Evolutionary conservation across 2,888 invertebrate species (phyloP).

Genomic region (Argyresthia goedartella): DNA sequence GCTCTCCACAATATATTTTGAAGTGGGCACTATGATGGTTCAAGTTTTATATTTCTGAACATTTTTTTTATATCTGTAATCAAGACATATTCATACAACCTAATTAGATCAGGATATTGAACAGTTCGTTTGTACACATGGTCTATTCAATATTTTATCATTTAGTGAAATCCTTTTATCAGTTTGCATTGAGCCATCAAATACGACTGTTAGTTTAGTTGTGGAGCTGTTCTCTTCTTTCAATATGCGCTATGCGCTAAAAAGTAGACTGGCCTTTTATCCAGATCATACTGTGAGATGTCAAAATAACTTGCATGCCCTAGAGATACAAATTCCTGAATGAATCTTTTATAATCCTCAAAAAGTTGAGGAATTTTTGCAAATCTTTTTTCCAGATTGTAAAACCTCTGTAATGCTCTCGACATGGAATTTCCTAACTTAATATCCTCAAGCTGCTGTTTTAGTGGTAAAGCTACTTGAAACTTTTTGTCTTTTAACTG

Average conservation of each 20-base stretch:
- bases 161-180: not conserved
- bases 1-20: too few relatives aligned
- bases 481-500: not conserved
- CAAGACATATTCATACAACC: not conserved
- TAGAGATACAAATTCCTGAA: slow-evolving; percentile 10
- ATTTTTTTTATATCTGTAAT: not conserved
- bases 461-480: not conserved
- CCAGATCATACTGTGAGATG: slow-evolving; percentile 6
- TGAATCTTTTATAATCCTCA: too few relatives aligned
- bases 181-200: too few relatives aligned
- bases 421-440: not conserved
- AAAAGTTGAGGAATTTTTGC: too few relatives aligned
- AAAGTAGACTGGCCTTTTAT: not conserved
- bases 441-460: not conserved
- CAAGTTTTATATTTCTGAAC: too few relatives aligned
- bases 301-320: slow-evolving; percentile 9
- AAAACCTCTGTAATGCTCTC: not conserved
- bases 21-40: too few relatives aligned
- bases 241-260: not conserved
- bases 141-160: not conserved
- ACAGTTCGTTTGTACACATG: not conserved
- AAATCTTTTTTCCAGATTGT: not conserved
- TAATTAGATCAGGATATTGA: not conserved
- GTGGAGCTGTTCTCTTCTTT: not conserved
- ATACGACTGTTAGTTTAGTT: not conserved